These are phyloP conservation scores for Nibea coibor DNA, from an alignment of 2,113 vertebrate genomes.

Conservation along the genomic window DNA sequence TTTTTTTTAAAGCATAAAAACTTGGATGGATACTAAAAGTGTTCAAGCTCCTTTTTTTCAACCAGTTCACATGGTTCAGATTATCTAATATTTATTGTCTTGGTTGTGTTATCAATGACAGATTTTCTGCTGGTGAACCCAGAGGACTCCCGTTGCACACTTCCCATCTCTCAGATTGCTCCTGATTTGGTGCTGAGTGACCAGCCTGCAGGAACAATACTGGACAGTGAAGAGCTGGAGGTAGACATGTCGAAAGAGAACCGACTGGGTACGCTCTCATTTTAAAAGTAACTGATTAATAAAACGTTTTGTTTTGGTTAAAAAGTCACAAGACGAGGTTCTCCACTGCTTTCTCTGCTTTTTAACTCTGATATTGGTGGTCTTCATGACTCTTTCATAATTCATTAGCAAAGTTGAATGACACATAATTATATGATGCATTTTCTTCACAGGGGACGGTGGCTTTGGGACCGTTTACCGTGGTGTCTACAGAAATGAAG, in stretches of 20 bases:
- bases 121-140: constrained; percentile 90
- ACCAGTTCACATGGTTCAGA: background rate
- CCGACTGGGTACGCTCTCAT: constrained; percentile 85
- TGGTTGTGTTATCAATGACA: constrained; percentile 50
- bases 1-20: background rate
- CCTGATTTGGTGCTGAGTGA: constrained; percentile 94
- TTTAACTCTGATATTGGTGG: background rate
- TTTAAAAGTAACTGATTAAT: background rate
- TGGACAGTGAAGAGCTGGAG: constrained; percentile 89
- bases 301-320: background rate
- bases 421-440: background rate
- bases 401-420: background rate
- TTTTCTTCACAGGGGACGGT: constrained; percentile 87
- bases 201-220: constrained; percentile 90
- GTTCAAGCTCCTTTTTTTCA: background rate
- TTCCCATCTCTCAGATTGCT: constrained; percentile 93
- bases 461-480: constrained; percentile 97
- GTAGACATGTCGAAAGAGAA: constrained; percentile 90
- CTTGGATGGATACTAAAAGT: background rate
- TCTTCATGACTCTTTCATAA: background rate
- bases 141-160: constrained; percentile 84
- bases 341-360: background rate
- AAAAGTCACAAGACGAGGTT: background rate
- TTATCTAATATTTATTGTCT: background rate
- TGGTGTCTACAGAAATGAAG: constrained; percentile 91